phyloP scores from a whole-genome alignment of 2,797 vertebrate species.

The Tokudaia muenninki region DNA sequence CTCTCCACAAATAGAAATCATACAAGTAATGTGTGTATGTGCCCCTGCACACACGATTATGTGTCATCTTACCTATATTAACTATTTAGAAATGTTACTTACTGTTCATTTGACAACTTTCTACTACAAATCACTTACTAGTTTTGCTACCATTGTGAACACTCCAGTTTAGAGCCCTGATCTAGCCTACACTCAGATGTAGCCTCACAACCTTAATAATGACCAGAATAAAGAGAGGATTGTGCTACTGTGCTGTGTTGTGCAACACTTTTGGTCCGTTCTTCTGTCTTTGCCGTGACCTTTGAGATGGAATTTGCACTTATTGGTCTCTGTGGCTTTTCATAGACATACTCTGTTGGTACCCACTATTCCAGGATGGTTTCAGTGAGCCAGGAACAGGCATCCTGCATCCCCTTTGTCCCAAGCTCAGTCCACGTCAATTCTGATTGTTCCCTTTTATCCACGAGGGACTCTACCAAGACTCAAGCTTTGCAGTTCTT shows the following conservation, averaged over 20 bases:
- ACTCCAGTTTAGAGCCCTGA: background rate
- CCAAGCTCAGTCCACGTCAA: background rate
- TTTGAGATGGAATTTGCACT: background rate
- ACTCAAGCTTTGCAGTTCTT: background rate
- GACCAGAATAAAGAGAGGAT: accelerated
- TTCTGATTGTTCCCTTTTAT: background rate
- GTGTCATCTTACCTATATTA: background rate
- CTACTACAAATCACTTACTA: background rate
- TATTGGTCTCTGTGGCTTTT: background rate
- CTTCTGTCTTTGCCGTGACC: background rate
- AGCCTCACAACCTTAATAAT: background rate
- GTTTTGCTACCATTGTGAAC: background rate
- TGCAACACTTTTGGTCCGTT: too few relatives aligned
- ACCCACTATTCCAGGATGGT: background rate
- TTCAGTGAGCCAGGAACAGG: background rate
- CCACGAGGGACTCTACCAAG: background rate
- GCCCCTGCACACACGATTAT: accelerated
- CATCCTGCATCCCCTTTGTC: background rate
- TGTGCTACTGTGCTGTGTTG: accelerated
- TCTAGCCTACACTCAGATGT: background rate
- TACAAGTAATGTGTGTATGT: background rate
- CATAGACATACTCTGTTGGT: background rate
- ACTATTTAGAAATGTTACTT: background rate
- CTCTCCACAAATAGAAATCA: slow-evolving; percentile 14
- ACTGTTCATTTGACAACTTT: background rate